phyloP scores from a whole-genome alignment of 2,888 invertebrate species.

The Sialis fuliginosa region DNA sequence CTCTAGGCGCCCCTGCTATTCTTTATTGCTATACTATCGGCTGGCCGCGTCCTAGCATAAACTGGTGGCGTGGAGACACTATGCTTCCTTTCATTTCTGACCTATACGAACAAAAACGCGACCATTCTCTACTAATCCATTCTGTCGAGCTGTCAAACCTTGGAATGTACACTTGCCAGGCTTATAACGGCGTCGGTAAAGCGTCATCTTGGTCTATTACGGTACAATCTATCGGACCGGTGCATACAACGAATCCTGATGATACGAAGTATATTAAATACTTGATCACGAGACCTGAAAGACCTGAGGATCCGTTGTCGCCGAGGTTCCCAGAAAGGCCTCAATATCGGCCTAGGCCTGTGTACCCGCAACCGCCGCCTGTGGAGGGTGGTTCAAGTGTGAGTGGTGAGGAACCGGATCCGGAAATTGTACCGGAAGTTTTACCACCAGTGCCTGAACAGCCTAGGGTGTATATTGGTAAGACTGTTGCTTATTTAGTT shows the following conservation, averaged over 20 bases:
- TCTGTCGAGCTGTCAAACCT: conserved; percentile 51
- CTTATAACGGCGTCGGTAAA: conserved; percentile 64
- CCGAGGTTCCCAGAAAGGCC: conserved; percentile 7
- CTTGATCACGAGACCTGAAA: conserved; percentile 34
- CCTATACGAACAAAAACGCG: conserved; percentile 52
- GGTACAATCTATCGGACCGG: conserved; percentile 53
- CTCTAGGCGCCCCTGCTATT: conserved; percentile 48
- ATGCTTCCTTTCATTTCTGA: conserved; percentile 55
- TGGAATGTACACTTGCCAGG: conserved; percentile 78
- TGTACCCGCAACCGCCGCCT: conserved; percentile 14
- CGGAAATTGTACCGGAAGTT: conserved; percentile 8
- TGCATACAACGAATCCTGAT: conserved; percentile 34
- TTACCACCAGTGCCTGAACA: too few relatives aligned
- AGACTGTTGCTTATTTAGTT: conserved; percentile 9
- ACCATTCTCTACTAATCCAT: conserved; percentile 57
- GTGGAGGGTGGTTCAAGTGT: conserved; percentile 15
- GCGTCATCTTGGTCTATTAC: conserved; percentile 61
- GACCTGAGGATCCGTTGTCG: conserved; percentile 12
- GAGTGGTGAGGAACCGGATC: conserved; percentile 8
- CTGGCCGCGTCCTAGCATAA: conserved; percentile 57
- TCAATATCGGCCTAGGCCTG: conserved; percentile 21
- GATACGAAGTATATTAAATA: conserved; percentile 41
- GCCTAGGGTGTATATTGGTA: conserved; percentile 11
- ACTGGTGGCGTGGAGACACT: conserved; percentile 67
- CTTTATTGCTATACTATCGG: conserved; percentile 72